Percentiles rank a stretch among this genome's conserved stretches.
Conservation (phyloP, 92 coral and sea anemone genomes). For the Plumapathes pennacea region DNA sequence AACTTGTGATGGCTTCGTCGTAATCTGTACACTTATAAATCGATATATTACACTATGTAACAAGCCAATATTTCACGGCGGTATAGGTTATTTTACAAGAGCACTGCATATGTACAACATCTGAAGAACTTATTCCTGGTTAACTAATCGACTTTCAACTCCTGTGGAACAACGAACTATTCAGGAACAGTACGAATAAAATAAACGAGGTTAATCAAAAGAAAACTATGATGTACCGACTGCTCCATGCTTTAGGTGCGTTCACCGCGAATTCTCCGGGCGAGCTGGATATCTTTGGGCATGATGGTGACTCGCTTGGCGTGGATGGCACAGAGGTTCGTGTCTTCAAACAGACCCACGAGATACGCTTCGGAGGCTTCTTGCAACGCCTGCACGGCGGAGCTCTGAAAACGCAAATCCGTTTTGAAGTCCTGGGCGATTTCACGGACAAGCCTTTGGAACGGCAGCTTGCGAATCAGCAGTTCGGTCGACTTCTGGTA, state of each 20-base stretch:
- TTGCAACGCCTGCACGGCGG: conserved; percentile 84
- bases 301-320: conserved; percentile 88
- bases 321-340: conserved; percentile 92
- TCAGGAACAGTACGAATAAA: too few species aligned
- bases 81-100: too few species aligned
- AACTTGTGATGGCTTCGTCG: too few species aligned
- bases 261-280: conserved; percentile 88
- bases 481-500: conserved; percentile 83
- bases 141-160: too few species aligned
- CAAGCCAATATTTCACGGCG: too few species aligned
- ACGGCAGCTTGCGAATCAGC: conserved; percentile 78
- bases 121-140: too few species aligned
- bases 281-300: conserved; percentile 92
- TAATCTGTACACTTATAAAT: too few species aligned
- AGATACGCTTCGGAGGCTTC: conserved; percentile 87
- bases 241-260: conserved; percentile 82
- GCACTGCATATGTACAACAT: too few species aligned
- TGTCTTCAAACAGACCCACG: conserved; percentile 89
- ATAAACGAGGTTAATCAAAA: too few species aligned
- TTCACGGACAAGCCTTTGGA: conserved; percentile 79
- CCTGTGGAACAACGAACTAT: too few species aligned
- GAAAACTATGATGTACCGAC: too few species aligned
- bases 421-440: conserved; percentile 91
- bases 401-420: conserved; percentile 83
- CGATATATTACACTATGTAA: too few species aligned